Base-by-base conservation (phyloP, 1,140 invertebrate species). In the Sminthurinus signatus region DNA sequence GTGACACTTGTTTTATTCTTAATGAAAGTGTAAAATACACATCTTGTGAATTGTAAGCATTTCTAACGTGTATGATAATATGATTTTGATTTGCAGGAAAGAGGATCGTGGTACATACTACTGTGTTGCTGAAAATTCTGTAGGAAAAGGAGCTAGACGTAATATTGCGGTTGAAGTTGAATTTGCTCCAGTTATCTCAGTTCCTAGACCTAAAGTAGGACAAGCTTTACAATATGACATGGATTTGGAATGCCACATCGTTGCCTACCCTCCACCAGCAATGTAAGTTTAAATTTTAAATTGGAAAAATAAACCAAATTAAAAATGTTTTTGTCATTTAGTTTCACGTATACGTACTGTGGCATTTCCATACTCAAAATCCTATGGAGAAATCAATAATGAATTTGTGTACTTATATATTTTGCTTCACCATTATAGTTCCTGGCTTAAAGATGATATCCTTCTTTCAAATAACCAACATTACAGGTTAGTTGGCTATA, bases 141-240 rank as follows among this genome's bases (percentile, higher is more conserved):
- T 69, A 8, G 67, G 67, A 1, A 56, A 48, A 75, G 91, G 90
- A 0, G 85, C 88, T 4, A 78, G 88, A 36, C 80, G 91, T 70
- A 93, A 93, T 73, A 89, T 94, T 67, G 90, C 89, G 60, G 81
- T 95, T 1, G 91, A 94, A 77, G 88, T 93, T 25, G 89, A 93
- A 77, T 92, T 91, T 72, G 79, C 88, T 0, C 91, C 92, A 0
- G 87, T 92, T 0, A 88, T 95, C 31, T 86, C 84, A 2, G 88
- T 90, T 17, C 87, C 88, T 0, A 79, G 87, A 50, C 88, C 88
- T 0, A 80, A 88, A 15, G 78, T 93, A 19, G 88, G 88, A 23
- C 86, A 95, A 81, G 91, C 91, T 3, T 76, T 94, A 4, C 89
- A 92, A 75, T 94, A 91, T 72, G 89, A 94, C 70, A 92, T 92